Percentiles rank a stretch among this genome's conserved stretches.
Evolutionary conservation across 1,140 invertebrate genomes (phyloP).

Genomic region (Samia ricini): DNA sequence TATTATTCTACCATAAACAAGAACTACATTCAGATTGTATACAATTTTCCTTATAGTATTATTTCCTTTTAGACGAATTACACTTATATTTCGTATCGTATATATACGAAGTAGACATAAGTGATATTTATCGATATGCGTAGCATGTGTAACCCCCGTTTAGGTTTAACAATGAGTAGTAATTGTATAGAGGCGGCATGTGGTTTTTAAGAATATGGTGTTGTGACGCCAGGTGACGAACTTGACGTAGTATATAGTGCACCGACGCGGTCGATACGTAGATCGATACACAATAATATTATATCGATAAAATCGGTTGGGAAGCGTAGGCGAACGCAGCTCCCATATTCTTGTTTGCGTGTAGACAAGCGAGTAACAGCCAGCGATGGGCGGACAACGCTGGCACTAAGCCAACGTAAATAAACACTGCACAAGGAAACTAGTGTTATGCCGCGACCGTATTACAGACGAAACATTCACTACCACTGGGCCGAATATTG

Average conservation of each 20-base stretch:
- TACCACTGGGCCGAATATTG: conserved; percentile 72
- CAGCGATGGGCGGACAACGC: conserved; percentile 62
- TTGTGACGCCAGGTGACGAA: conserved; percentile 62
- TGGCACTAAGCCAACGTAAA: conserved; percentile 69
- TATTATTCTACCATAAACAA: neutral
- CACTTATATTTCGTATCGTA: neutral
- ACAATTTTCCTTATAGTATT: conserved; percentile 10
- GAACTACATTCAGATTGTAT: neutral
- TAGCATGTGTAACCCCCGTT: conserved; percentile 26
- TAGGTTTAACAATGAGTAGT: conserved; percentile 41
- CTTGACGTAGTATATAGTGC: conserved; percentile 49
- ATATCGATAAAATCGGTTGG: conserved; percentile 44
- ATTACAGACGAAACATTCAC: conserved; percentile 74
- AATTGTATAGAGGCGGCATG: conserved; percentile 38
- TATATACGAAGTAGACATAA: neutral
- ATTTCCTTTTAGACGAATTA: neutral
- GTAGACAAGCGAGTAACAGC: conserved; percentile 47
- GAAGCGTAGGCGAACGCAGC: conserved; percentile 55
- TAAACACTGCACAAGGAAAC: conserved; percentile 76
- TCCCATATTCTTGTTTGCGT: conserved; percentile 55
- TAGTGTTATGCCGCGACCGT: conserved; percentile 76
- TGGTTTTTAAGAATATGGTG: conserved; percentile 30
- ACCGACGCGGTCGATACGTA: conserved; percentile 55
- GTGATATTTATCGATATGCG: neutral
- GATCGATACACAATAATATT: conserved; percentile 46